Conservation (phyloP, 2,113 vertebrate species). For the Rhombomys opimus region DNA sequence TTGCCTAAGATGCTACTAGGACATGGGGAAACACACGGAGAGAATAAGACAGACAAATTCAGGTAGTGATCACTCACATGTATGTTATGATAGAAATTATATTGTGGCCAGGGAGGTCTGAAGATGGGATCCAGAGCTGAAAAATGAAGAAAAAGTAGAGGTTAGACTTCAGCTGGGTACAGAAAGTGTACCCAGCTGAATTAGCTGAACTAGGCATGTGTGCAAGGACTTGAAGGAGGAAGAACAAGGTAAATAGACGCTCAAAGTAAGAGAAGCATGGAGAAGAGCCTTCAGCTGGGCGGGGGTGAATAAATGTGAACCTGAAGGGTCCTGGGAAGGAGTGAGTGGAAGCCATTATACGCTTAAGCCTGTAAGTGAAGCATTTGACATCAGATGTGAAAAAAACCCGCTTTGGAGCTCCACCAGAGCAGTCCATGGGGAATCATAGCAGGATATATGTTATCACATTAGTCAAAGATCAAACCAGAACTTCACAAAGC, state of each 20-base stretch:
- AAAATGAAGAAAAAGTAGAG: too few relatives aligned
- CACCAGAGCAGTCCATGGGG: neutral
- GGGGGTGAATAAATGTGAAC: rapidly evolving
- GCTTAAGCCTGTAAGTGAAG: neutral
- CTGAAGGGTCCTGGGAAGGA: neutral
- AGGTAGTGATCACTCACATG: neutral
- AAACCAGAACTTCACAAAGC: neutral
- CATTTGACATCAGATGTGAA: neutral
- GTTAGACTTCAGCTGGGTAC: neutral
- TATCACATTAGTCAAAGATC: conserved; percentile 1
- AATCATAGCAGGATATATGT: neutral
- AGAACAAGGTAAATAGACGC: neutral
- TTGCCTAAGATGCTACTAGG: neutral
- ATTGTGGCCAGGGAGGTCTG: neutral
- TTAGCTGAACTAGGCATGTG: neutral
- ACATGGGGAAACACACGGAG: neutral
- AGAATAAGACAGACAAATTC: neutral
- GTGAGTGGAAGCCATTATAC: neutral
- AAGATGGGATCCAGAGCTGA: neutral
- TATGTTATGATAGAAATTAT: neutral
- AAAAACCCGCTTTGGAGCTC: too few relatives aligned
- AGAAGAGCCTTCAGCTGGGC: too few relatives aligned
- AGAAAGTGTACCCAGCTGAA: neutral
- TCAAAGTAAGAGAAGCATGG: rapidly evolving
- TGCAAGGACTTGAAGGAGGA: neutral